A percentile compares a stretch with the other conserved stretches of the same genome.
Conservation (phyloP, 30 jellyfish, hydroid and myxozoan genomes). For the Catostylus mosaicus region DNA sequence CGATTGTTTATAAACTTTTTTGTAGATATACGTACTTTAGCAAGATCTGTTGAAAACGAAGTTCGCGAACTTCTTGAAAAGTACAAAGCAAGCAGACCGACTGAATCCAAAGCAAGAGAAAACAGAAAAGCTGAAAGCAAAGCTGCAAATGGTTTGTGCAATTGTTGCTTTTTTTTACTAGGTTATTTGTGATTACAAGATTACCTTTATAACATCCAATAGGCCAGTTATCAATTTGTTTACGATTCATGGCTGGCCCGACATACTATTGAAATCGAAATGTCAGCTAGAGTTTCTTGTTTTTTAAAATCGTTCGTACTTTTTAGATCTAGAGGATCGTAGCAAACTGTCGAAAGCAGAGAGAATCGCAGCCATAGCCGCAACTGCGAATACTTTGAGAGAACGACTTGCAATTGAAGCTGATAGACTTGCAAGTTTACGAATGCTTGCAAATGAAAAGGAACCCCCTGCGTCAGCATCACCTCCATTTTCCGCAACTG, state of each 20-base stretch:
- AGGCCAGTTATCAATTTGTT: too few relatives aligned
- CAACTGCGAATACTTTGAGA: constrained; percentile 86
- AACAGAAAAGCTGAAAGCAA: background rate
- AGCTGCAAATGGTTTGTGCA: constrained; percentile 14
- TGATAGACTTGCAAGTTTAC: constrained; percentile 62
- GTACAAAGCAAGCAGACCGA: constrained; percentile 36
- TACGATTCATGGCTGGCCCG: too few relatives aligned
- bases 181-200: too few relatives aligned
- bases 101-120: background rate
- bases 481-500: background rate
- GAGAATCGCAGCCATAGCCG: constrained; percentile 89
- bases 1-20: background rate
- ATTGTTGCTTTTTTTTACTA: background rate
- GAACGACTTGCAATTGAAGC: constrained; percentile 89
- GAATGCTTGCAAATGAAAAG: constrained; percentile 28
- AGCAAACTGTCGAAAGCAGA: constrained; percentile 70
- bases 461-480: constrained; percentile 66
- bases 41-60: constrained; percentile 53
- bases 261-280: background rate
- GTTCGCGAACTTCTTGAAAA: constrained; percentile 53
- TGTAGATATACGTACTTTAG: constrained; percentile 11
- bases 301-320: background rate
- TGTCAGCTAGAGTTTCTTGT: background rate
- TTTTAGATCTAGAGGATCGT: background rate
- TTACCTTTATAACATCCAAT: too few relatives aligned